These are phyloP conservation scores for Leuctra nigra DNA, from an alignment of 2,888 invertebrate species.

Conservation along the genomic window DNA sequence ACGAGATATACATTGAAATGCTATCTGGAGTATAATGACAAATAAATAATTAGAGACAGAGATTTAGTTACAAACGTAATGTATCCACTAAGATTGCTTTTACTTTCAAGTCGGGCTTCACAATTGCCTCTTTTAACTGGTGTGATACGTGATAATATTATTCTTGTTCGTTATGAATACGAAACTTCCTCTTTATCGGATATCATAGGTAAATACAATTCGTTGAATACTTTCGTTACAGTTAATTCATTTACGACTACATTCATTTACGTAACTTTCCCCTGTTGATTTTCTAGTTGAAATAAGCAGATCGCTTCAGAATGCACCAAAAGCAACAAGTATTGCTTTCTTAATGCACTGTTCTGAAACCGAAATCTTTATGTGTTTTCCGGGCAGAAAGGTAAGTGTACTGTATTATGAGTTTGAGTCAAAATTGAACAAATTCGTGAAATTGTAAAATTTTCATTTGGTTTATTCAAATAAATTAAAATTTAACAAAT, in stretches of 20 bases:
- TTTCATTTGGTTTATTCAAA: no score
- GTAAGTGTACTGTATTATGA: slow-evolving; percentile 32
- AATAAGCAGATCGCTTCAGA: slow-evolving; percentile 20
- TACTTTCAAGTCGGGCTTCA: slow-evolving; percentile 40
- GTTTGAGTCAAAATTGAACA: no score
- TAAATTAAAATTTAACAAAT: no score
- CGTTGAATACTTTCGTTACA: background rate
- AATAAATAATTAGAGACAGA: no score
- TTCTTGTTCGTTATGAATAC: slow-evolving; percentile 38
- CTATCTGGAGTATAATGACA: no score
- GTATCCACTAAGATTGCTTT: slow-evolving; percentile 33
- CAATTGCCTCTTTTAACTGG: slow-evolving; percentile 35
- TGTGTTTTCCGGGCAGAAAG: slow-evolving; percentile 37
- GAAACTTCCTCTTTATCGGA: slow-evolving; percentile 38
- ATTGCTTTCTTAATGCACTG: slow-evolving; percentile 39
- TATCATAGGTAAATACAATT: slow-evolving; percentile 34
- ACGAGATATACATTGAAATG: no score
- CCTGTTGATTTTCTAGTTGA: slow-evolving; percentile 22
- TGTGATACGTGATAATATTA: slow-evolving; percentile 35
- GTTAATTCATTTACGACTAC: background rate
- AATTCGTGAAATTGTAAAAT: no score
- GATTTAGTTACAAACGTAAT: background rate
- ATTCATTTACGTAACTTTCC: background rate
- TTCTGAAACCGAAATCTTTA: slow-evolving; percentile 36
- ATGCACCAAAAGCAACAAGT: slow-evolving; percentile 34